Evolutionary conservation across 2,113 vertebrate genomes (phyloP).

Genomic region (Pluvianellus socialis): DNA sequence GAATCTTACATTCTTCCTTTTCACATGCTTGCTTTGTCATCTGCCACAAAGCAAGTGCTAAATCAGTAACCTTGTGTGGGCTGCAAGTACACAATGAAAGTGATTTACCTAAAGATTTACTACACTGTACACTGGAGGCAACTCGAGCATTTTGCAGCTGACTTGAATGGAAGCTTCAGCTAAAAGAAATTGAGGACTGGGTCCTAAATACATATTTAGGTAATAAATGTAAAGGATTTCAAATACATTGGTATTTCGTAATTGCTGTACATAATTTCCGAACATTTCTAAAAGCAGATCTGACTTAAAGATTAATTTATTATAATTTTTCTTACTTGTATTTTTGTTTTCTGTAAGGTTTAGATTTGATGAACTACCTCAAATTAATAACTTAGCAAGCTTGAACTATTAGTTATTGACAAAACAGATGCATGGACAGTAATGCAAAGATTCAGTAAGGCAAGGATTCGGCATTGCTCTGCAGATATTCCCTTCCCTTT

Average conservation of each 20-base stretch:
- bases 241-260: neutral
- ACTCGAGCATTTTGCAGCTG: neutral
- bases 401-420: neutral
- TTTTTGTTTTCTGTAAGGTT: neutral
- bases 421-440: neutral
- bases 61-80: neutral
- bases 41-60: neutral
- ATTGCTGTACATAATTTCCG: neutral
- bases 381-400: neutral
- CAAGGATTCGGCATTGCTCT: neutral
- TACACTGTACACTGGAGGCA: neutral
- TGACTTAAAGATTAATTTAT: neutral
- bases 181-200: neutral
- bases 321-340: neutral
- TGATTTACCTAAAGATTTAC: conserved; percentile 22
- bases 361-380: neutral
- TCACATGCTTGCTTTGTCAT: neutral
- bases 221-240: neutral
- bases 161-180: neutral
- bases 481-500: neutral
- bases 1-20: neutral
- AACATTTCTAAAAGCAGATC: neutral
- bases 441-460: neutral
- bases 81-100: neutral
- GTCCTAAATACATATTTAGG: neutral